phyloP scores from a whole-genome alignment of 2,888 invertebrate genomes.

The Trichacis sp. region DNA sequence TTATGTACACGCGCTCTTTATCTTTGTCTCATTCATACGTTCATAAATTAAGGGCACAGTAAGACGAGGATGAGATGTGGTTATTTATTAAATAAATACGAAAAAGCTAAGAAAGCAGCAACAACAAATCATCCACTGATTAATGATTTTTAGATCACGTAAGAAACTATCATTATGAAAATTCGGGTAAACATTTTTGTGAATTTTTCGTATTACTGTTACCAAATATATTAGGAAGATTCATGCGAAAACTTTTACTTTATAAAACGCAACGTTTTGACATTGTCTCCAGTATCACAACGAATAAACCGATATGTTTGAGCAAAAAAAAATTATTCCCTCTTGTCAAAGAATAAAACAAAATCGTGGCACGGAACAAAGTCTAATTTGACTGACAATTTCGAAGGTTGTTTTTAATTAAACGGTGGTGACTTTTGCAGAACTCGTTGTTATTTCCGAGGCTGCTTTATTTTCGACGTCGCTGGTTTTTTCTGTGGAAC shows the following conservation, averaged over 20 bases:
- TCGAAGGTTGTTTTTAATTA: slow-evolving; percentile 29
- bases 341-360: no score
- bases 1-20: slow-evolving; percentile 10
- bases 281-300: background rate
- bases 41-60: slow-evolving; percentile 32
- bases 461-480: slow-evolving; percentile 45
- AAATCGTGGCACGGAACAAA: background rate
- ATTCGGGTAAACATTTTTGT: background rate
- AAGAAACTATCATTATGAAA: no score
- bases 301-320: background rate
- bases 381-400: background rate
- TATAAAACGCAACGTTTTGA: slow-evolving; percentile 3
- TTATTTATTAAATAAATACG: slow-evolving; percentile 33
- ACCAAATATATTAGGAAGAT: slow-evolving; percentile 25
- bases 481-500: slow-evolving; percentile 34
- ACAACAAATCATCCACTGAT: no score
- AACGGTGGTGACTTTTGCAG: slow-evolving; percentile 62
- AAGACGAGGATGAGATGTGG: slow-evolving; percentile 25
- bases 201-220: slow-evolving; percentile 26
- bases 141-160: no score
- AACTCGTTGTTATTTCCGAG: slow-evolving; percentile 56
- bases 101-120: slow-evolving; percentile 33
- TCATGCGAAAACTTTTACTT: slow-evolving; percentile 10
- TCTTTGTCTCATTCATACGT: slow-evolving; percentile 32
- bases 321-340: background rate